These are phyloP conservation scores for Ips nitidus DNA, from an alignment of 1,140 invertebrate species.

Conservation along the genomic window DNA sequence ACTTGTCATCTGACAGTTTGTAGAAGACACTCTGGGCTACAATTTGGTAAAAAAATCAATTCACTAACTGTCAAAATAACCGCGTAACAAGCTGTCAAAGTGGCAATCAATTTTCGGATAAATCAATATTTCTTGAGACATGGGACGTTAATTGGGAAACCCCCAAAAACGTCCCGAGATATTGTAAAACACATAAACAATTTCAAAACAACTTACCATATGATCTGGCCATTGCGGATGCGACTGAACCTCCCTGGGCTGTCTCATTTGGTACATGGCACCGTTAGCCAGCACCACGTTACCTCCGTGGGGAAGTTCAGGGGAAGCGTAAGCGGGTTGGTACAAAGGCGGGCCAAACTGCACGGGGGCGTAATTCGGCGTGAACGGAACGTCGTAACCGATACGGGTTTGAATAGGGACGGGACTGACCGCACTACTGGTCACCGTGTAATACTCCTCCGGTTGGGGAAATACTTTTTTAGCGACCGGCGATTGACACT, in stretches of 20 bases:
- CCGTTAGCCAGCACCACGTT: constrained; percentile 49
- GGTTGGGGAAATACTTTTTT: constrained; percentile 40
- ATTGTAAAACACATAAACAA: too few species aligned
- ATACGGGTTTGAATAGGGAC: constrained; percentile 45
- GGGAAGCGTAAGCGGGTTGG: constrained; percentile 35
- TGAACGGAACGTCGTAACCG: constrained; percentile 41
- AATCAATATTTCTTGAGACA: too few species aligned
- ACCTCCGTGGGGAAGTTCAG: constrained; percentile 39
- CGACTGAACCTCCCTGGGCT: constrained; percentile 29
- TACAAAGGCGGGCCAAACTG: constrained; percentile 34
- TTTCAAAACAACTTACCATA: too few species aligned
- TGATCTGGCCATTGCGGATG: too few species aligned
- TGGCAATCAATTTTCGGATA: too few species aligned
- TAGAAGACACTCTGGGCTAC: too few species aligned
- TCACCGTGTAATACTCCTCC: constrained; percentile 44
- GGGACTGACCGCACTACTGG: constrained; percentile 43
- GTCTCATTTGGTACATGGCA: constrained; percentile 34
- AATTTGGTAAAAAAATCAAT: too few species aligned
- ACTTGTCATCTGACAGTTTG: too few species aligned
- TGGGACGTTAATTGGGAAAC: too few species aligned
- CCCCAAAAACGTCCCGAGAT: too few species aligned
- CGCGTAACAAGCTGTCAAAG: too few species aligned
- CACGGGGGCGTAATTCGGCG: constrained; percentile 32
- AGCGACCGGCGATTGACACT: constrained; percentile 47
- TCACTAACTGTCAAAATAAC: too few species aligned